Base-by-base conservation (phyloP, 1,140 invertebrate species). In the Panonychus citri region DNA sequence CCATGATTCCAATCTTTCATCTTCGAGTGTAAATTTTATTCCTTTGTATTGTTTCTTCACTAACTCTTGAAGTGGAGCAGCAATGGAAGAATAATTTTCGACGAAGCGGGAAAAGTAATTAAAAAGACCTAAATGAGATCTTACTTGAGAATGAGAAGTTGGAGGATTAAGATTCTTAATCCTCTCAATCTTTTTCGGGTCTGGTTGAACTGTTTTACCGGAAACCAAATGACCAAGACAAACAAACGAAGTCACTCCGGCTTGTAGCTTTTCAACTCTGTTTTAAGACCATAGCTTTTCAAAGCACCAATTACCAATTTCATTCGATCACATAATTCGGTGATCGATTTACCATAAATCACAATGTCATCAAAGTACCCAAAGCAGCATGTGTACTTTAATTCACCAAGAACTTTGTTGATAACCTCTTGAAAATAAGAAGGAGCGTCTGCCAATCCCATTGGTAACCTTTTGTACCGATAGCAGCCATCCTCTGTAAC, bases 181-280 rank as follows among this genome's bases (percentile, higher is more conserved):
- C 12, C 17, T 30, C 24, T 52, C 24, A n/a, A 52, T 58, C 56
- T 66, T 67, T 5, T 57, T n/a, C 12, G 40, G 24, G 27, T 59
- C 58, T 26, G 60, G 63, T 54, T 60, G 57, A 12, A 65, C 30
- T 50, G 62, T 60, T 39, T 61, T 34, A 39, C 50, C 30, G n/a
- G 17, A n/a, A 1, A 60, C 53, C 12, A 40, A 19, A 46, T 54
- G 43, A 0, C 70, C 70, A 12, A 71, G 56, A 57, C 67, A 72
- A 24, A 57, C 64, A 8, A 73, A 60, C 30, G 60, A 58, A 5
- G 54, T 28, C 52, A 62, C 21, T 28, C 68, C 68, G 59, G 71
- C 68, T 25, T 62, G 54, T 57, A 68, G 69, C 60, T 73, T 71
- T 25, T 59, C 53, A n/a, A 43, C 55, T 37, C 66, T 63, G 67